phyloP scores from a whole-genome alignment of 2,888 invertebrate species.

The Latheticus oryzae region DNA sequence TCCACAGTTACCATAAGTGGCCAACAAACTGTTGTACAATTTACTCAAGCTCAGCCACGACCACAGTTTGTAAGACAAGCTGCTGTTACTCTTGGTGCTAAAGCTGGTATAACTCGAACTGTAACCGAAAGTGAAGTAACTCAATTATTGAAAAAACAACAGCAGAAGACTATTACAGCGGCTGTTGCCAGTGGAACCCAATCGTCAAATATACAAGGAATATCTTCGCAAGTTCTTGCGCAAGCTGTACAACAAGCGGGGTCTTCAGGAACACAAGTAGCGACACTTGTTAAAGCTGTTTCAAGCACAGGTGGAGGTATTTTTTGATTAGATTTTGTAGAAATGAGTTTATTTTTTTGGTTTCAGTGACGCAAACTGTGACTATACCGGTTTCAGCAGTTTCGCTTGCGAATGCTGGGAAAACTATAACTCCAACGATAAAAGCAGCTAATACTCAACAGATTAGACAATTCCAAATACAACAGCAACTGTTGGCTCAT shows the following conservation, averaged over 20 bases:
- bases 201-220: constrained; percentile 58
- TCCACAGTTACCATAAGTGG: constrained; percentile 61
- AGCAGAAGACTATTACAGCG: constrained; percentile 58
- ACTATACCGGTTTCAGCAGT: constrained; percentile 69
- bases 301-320: constrained; percentile 62
- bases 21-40: constrained; percentile 61
- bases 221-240: constrained; percentile 62
- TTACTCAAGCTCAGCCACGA: constrained; percentile 61
- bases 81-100: constrained; percentile 48
- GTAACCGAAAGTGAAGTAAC: constrained; percentile 69
- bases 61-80: constrained; percentile 62
- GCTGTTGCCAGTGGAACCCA: constrained; percentile 56
- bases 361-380: constrained; percentile 63
- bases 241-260: constrained; percentile 67
- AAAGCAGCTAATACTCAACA: constrained; percentile 73
- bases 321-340: constrained; percentile 19
- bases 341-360: not conserved
- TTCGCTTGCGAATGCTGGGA: constrained; percentile 63
- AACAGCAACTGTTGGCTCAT: constrained; percentile 70
- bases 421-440: constrained; percentile 64
- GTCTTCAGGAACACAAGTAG: constrained; percentile 69
- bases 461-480: constrained; percentile 74
- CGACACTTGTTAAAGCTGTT: constrained; percentile 75
- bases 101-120: constrained; percentile 60
- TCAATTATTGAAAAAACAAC: constrained; percentile 66